Base-by-base conservation (phyloP, 2,113 vertebrate species). In the Sander vitreus region DNA sequence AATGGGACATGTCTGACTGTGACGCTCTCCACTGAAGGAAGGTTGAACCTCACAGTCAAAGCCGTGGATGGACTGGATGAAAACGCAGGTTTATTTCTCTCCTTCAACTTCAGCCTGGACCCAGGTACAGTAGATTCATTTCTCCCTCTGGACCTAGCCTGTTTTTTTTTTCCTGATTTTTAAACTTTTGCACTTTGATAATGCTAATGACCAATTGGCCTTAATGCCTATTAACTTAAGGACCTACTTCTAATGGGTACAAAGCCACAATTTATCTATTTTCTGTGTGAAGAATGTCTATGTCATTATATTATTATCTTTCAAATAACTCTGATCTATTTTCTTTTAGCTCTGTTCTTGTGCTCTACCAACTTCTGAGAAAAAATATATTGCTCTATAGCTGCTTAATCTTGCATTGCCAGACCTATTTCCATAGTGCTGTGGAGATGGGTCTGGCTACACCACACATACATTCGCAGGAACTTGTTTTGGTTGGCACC, bases 41-140 rank as follows among this genome's bases (percentile, higher is more conserved):
- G 72, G 13, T 21, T 93, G 72, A 93, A 93, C 59, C 91, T 96
- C 48, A 93, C 91, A 15, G 89, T 96, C 12, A 91, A 83, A 78
- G 78, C 89, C 45, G 79, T 89, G 43, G 77, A 89, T 11, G 76
- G 51, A 30, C 71, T 92, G 36, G 76, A 92, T 51, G 76, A 81
- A 60, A 83, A 93, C 0, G 92, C 95, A 39, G 95, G 95, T n/a
- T 86, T 96, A 77, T 95, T 92, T 54, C 67, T 97, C 19, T 73
- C 90, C 81, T 89, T 96, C 69, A 94, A 85, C 80, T 92, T 95
- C 89, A 93, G 91, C 11, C 73, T 93, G 67, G 75, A 66, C 15
- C 43, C 89, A 95, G 95, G 95, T 96, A 92, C n/a, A 19, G 36
- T 36, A 51, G 2, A 21, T 55, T 5, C 12, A 30, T 60, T 21